Base-by-base conservation (phyloP, 30 jellyfish, hydroid and myxozoan genomes). In the Phacellophora camtschatica region DNA sequence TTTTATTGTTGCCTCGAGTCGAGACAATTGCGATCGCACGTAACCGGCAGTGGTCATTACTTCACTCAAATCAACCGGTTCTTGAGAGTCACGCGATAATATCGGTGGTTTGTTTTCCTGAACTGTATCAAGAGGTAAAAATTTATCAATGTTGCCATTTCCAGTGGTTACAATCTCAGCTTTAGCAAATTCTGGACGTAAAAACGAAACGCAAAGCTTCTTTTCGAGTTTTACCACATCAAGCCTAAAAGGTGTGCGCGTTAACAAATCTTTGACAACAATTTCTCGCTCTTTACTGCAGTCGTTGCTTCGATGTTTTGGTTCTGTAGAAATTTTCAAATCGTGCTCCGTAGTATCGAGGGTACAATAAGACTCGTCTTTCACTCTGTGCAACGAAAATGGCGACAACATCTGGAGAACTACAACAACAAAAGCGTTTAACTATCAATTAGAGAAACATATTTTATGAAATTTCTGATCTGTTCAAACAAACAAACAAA, bases 141-240 rank as follows among this genome's bases (percentile, higher is more conserved):
- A n/a, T n/a, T n/a, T n/a, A n/a, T n/a, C n/a, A n/a, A n/a, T n/a
- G n/a, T n/a, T n/a, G n/a, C n/a, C n/a, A n/a, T n/a, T n/a, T n/a
- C n/a, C n/a, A n/a, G n/a, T n/a, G n/a, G n/a, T n/a, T n/a, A n/a
- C n/a, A n/a, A n/a, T n/a, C n/a, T n/a, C n/a, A n/a, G n/a, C n/a
- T n/a, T n/a, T n/a, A 16, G 59, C 79, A 10, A 76, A 24, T 28
- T 58, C 74, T 25, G 88, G 69, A 31, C 79, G 76, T 11, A 76
- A 57, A 64, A 76, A 67, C 7, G 90, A 83, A 10, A 67, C 59
- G 27, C 80, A 63, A 27, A 41, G 84, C 35, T 82, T 61, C 35
- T 81, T 81, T 0, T 82, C 85, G 15, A 81, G 80, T 42, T 59
- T 55, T 7, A 66, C 86, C 5, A 81, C 85, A 48, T 81, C 63